These are phyloP conservation scores for Acanthisitta chloris DNA, from an alignment of 2,113 vertebrate genomes.

Conservation along the genomic window DNA sequence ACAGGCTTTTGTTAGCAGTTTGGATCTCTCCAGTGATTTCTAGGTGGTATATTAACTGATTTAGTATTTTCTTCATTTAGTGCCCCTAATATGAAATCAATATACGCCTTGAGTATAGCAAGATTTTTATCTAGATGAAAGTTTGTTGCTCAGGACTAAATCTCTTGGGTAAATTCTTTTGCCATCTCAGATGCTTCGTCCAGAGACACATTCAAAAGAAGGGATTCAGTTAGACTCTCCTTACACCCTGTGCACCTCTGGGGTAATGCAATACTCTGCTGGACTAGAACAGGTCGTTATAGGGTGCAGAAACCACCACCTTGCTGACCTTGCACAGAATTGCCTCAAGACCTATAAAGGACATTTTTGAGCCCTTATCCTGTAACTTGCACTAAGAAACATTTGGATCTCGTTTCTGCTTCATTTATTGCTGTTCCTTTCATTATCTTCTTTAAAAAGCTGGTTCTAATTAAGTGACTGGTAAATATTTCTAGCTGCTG, in stretches of 20 bases:
- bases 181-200: background rate
- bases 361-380: background rate
- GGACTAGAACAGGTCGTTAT: background rate
- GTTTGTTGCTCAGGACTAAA: background rate
- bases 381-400: background rate
- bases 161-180: background rate
- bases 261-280: background rate
- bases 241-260: background rate
- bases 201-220: background rate
- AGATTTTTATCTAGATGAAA: background rate
- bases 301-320: background rate
- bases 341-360: background rate
- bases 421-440: background rate
- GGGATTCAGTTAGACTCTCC: background rate
- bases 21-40: background rate
- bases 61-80: background rate
- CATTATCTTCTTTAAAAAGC: slow-evolving; percentile 20
- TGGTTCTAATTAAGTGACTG: background rate
- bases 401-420: background rate
- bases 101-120: background rate
- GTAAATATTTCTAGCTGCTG: background rate
- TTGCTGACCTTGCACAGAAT: background rate
- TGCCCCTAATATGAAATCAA: background rate
- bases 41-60: background rate
- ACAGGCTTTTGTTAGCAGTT: background rate